A percentile compares a stretch with the other conserved stretches of the same genome.
These are phyloP conservation scores for Brachypodius melanocephalos DNA, from an alignment of 2,113 vertebrate genomes.

Conservation along the genomic window DNA sequence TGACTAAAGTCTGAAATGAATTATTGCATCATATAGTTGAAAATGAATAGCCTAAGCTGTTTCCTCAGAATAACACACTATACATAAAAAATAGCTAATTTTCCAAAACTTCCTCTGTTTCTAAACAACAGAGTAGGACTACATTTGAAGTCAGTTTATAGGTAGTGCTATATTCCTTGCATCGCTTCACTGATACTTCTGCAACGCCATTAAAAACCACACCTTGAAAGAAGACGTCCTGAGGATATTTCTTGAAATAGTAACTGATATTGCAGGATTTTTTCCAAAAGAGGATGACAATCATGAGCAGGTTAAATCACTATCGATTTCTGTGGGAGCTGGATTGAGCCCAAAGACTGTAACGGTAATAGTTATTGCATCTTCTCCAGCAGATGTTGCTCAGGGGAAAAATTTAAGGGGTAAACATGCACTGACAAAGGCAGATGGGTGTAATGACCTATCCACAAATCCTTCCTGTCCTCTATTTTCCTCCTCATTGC, in stretches of 20 bases:
- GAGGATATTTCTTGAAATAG: conserved; percentile 24
- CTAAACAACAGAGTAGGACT: neutral
- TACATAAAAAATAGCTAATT: neutral
- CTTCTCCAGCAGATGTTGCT: conserved; percentile 25
- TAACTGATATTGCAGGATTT: conserved; percentile 5
- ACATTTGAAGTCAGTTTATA: neutral
- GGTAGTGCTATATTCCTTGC: neutral
- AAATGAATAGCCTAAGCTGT: neutral
- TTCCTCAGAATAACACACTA: neutral
- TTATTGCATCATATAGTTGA: neutral
- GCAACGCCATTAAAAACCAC: neutral
- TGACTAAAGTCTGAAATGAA: neutral
- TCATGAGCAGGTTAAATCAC: conserved; percentile 12
- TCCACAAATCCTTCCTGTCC: neutral
- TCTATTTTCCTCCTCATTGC: conserved; percentile 39
- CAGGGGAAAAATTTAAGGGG: conserved; percentile 27
- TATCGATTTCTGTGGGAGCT: conserved; percentile 40
- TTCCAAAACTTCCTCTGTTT: neutral
- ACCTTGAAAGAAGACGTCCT: neutral
- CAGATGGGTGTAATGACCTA: conserved; percentile 29
- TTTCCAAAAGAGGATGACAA: conserved; percentile 26
- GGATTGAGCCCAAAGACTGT: neutral
- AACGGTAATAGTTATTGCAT: neutral
- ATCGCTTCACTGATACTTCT: neutral
- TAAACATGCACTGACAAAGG: conserved; percentile 3